phyloP scores from a whole-genome alignment of 2,113 vertebrate genomes.

The Acrocephalus arundinaceus region DNA sequence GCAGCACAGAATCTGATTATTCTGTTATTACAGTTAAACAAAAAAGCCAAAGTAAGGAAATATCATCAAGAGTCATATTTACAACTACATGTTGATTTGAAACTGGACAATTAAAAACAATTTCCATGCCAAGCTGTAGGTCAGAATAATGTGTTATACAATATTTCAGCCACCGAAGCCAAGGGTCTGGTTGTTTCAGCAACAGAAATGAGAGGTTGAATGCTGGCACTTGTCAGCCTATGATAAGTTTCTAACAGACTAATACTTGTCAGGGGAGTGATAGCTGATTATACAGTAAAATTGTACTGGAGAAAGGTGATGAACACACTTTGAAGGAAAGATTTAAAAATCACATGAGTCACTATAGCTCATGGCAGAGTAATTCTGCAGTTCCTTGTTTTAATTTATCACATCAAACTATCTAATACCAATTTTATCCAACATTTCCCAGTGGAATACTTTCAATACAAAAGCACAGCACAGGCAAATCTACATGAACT shows the following conservation, averaged over 20 bases:
- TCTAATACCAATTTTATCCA: not conserved
- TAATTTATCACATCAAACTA: constrained; percentile 18
- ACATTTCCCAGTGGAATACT: not conserved
- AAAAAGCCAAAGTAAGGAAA: not conserved
- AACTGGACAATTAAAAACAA: constrained; percentile 22
- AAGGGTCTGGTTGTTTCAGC: constrained; percentile 1
- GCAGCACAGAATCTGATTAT: not conserved
- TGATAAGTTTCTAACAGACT: constrained; percentile 59
- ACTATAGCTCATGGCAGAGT: constrained; percentile 16
- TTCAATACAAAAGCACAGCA: not conserved
- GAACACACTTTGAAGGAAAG: not conserved
- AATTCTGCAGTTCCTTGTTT: constrained; percentile 26
- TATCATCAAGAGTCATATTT: not conserved
- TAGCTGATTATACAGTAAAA: constrained; percentile 66
- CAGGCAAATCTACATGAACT: not conserved
- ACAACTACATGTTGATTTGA: constrained; percentile 10
- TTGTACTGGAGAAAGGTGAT: constrained; percentile 42
- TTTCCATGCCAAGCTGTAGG: not conserved
- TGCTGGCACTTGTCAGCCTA: constrained; percentile 45
- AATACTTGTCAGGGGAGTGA: constrained; percentile 60
- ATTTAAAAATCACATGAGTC: constrained; percentile 20
- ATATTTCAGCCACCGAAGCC: not conserved
- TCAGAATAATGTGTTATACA: constrained; percentile 31
- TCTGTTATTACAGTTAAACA: not conserved
- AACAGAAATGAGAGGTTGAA: constrained; percentile 32